Percentiles rank a stretch among this genome's conserved stretches.
Conservation (phyloP, 2,888 invertebrate genomes). For the Heliconius charithonia region DNA sequence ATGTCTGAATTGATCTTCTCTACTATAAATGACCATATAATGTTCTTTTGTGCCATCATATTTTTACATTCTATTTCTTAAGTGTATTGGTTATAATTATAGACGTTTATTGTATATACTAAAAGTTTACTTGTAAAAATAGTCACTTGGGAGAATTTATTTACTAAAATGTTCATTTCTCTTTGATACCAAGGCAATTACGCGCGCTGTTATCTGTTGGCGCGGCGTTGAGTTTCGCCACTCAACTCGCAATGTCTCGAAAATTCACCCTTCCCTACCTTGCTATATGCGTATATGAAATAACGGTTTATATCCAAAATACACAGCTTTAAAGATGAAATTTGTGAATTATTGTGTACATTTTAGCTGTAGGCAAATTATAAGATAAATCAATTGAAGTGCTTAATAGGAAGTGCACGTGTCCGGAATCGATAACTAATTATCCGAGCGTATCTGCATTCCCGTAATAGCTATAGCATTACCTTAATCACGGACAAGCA, state of each 20-base stretch:
- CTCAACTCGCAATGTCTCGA: too few species aligned
- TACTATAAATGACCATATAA: too few species aligned
- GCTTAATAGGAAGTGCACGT: constrained; percentile 49
- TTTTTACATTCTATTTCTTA: not conserved
- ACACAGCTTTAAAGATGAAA: not conserved
- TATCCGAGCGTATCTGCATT: constrained; percentile 45
- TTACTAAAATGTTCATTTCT: too few species aligned
- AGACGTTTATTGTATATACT: not conserved
- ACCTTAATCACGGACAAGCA: constrained; percentile 64
- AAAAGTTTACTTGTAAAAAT: not conserved
- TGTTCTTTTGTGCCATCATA: not conserved
- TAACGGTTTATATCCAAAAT: not conserved
- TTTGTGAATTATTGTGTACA: not conserved
- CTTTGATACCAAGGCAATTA: too few species aligned
- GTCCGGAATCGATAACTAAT: constrained; percentile 55
- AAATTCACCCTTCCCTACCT: too few species aligned
- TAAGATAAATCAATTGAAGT: constrained; percentile 37
- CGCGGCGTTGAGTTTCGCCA: too few species aligned
- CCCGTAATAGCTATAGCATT: constrained; percentile 63
- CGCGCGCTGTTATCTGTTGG: too few species aligned
- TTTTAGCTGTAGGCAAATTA: constrained; percentile 4
- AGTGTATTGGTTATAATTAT: too few species aligned
- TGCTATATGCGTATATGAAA: too few species aligned
- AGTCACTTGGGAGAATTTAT: not conserved
- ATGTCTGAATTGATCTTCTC: too few species aligned